These are phyloP conservation scores for Philaenus spumarius DNA, from an alignment of 1,140 invertebrate species.

Conservation along the genomic window DNA sequence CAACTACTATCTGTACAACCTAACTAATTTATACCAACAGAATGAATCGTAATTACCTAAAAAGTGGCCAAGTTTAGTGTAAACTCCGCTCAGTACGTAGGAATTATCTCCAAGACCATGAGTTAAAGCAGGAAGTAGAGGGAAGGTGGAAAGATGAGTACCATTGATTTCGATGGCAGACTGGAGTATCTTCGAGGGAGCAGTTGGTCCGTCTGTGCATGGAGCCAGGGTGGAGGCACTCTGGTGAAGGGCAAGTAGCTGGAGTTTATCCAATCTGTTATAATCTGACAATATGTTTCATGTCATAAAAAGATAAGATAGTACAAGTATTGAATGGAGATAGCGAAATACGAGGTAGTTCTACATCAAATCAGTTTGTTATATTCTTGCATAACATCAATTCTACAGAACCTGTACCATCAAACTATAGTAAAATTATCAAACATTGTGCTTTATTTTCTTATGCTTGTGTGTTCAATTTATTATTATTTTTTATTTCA, in stretches of 20 bases:
- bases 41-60: constrained; percentile 40
- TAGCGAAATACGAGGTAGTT: too few species aligned
- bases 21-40: too few species aligned
- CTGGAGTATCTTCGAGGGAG: constrained; percentile 32
- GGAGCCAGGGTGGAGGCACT: constrained; percentile 47
- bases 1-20: too few species aligned
- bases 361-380: too few species aligned
- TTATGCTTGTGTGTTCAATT: too few species aligned
- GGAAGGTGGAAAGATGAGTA: constrained; percentile 30
- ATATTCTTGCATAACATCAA: too few species aligned
- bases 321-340: too few species aligned
- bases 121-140: constrained; percentile 37
- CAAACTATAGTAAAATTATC: too few species aligned
- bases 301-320: too few species aligned
- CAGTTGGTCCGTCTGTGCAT: constrained; percentile 39
- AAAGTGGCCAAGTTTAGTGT: constrained; percentile 39
- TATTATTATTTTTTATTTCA: too few species aligned
- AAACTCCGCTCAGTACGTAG: constrained; percentile 41
- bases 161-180: constrained; percentile 25
- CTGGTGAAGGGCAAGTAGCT: constrained; percentile 48
- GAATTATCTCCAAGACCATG: constrained; percentile 40
- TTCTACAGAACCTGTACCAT: too few species aligned
- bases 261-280: constrained; percentile 42
- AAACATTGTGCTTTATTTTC: too few species aligned
- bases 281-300: constrained; percentile 29